A percentile compares a stretch with the other conserved stretches of the same genome.
Evolutionary conservation across 2,113 vertebrate species (phyloP).

Genomic region (Osmerus mordax): DNA sequence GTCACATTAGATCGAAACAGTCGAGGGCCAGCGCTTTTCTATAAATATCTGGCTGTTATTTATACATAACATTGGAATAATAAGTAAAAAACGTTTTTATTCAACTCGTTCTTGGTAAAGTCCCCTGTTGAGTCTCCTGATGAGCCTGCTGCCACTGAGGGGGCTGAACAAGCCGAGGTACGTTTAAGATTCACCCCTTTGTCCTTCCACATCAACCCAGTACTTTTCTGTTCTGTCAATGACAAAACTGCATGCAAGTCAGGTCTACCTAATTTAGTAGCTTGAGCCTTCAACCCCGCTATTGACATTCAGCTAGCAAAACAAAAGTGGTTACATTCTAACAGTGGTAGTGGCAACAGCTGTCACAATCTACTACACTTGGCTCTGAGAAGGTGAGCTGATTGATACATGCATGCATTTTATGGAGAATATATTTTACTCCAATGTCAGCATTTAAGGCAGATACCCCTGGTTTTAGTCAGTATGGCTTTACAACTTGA

Average conservation of each 20-base stretch:
- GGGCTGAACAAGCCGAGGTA: conserved; percentile 64
- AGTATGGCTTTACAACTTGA: no score
- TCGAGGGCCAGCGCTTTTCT: neutral
- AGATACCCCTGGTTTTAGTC: no score
- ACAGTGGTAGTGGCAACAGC: no score
- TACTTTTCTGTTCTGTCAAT: neutral
- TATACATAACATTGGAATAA: neutral
- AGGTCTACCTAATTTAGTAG: neutral
- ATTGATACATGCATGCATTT: no score
- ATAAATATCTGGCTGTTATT: neutral
- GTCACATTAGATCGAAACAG: no score
- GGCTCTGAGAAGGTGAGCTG: neutral
- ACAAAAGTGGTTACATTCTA: no score
- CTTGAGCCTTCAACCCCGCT: neutral
- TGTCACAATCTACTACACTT: neutral
- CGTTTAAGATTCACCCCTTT: conserved; percentile 16
- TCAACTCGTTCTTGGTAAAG: conserved; percentile 34
- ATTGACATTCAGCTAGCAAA: neutral
- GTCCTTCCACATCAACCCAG: neutral
- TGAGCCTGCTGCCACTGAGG: conserved; percentile 53
- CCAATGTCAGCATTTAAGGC: no score
- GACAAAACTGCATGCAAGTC: neutral
- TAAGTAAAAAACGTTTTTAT: neutral
- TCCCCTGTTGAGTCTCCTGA: conserved; percentile 53
- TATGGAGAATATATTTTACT: no score